These are phyloP conservation scores for Galleria mellonella DNA, from an alignment of 1,140 invertebrate species.

Conservation along the genomic window DNA sequence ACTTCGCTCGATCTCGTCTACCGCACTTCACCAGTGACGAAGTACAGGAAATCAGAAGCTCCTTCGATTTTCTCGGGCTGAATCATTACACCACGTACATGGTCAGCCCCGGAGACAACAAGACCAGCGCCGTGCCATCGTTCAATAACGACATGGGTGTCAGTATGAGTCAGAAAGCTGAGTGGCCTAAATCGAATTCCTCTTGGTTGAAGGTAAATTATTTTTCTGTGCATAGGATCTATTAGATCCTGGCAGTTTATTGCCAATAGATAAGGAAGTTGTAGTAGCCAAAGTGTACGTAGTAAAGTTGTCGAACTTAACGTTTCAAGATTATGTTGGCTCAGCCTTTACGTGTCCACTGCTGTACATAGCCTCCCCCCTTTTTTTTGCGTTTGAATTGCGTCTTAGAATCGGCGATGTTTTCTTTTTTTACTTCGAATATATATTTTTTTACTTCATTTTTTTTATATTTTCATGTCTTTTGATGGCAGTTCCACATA, in stretches of 20 bases:
- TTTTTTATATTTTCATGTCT: too few relatives aligned
- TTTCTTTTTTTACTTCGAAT: too few relatives aligned
- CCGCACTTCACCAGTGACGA: constrained; percentile 68
- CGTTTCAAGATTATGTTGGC: too few relatives aligned
- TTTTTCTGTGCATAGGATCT: too few relatives aligned
- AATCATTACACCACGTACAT: constrained; percentile 76
- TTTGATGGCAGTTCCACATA: too few relatives aligned
- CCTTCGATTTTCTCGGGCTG: constrained; percentile 75
- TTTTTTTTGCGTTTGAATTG: too few relatives aligned
- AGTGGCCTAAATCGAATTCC: constrained; percentile 65
- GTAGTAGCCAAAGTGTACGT: not conserved
- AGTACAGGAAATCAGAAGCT: constrained; percentile 64
- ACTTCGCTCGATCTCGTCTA: constrained; percentile 69
- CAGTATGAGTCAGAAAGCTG: constrained; percentile 30
- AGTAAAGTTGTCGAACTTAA: too few relatives aligned
- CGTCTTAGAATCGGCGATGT: too few relatives aligned
- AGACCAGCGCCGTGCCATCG: constrained; percentile 32
- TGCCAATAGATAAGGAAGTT: not conserved
- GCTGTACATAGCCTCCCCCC: too few relatives aligned
- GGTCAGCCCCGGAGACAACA: constrained; percentile 16
- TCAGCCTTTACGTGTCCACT: too few relatives aligned
- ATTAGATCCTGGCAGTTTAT: not conserved
- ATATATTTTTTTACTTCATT: too few relatives aligned
- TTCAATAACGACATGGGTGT: constrained; percentile 52
- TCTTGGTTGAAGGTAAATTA: constrained; percentile 63